A percentile compares a stretch with the other conserved stretches of the same genome.
Conservation (phyloP, 2,888 invertebrate genomes). For the Lomographa bimaculata region DNA sequence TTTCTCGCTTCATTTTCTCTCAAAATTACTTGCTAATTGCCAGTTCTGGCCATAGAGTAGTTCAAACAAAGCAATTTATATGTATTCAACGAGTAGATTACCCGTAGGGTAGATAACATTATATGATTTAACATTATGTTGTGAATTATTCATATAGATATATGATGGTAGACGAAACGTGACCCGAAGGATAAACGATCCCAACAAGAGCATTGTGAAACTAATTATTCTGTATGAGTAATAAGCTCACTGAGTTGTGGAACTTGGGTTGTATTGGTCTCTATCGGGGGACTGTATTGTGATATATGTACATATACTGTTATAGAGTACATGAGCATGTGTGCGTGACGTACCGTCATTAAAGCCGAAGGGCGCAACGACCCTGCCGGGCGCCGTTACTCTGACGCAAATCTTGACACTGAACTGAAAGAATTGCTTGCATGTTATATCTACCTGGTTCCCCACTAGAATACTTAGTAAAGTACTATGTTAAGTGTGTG, state of each 20-base stretch:
- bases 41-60: too few species aligned
- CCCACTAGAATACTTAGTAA: too few species aligned
- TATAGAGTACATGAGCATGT: constrained; percentile 17
- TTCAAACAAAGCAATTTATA: too few species aligned
- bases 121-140: constrained; percentile 3
- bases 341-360: constrained; percentile 53
- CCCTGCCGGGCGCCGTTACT: constrained; percentile 37
- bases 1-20: constrained; percentile 17
- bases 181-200: too few species aligned
- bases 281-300: constrained; percentile 17
- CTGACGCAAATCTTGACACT: constrained; percentile 49
- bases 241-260: constrained; percentile 27
- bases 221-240: constrained; percentile 31
- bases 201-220: constrained; percentile 28
- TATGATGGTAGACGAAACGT: too few species aligned
- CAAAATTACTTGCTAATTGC: constrained; percentile 25
- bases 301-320: constrained; percentile 4
- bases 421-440: constrained; percentile 22
- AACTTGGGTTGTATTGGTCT: constrained; percentile 29
- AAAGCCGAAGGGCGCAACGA: constrained; percentile 47
- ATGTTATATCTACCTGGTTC: constrained; percentile 2
- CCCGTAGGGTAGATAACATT: too few species aligned
- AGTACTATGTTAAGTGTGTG: too few species aligned
- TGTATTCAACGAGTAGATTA: too few species aligned
- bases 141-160: not conserved